Conservation (phyloP, 2,797 vertebrate species). For the Ptychobarbus kaznakovi region DNA sequence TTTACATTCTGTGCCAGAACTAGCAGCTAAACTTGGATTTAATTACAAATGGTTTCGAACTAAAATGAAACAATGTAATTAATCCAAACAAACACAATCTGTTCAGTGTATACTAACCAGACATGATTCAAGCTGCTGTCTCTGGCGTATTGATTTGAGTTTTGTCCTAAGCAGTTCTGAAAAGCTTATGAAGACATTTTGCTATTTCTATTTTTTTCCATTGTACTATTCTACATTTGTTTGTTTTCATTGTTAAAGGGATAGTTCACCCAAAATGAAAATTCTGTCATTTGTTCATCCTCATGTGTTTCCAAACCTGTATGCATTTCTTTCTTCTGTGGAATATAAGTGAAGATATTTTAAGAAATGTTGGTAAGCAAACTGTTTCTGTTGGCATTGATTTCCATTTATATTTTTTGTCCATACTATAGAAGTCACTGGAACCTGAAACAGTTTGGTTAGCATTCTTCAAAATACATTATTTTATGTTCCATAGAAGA, state of each 20-base stretch:
- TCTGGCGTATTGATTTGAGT: not conserved
- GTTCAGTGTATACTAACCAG: not conserved
- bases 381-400: not conserved
- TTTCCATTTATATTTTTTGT: not conserved
- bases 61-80: not conserved
- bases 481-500: not conserved
- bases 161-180: not conserved
- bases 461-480: not conserved
- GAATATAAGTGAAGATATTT: not conserved
- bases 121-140: not conserved
- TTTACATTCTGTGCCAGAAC: not conserved
- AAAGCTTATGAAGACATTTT: not conserved
- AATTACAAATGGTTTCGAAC: not conserved
- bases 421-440: not conserved
- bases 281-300: not conserved
- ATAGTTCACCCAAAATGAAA: not conserved
- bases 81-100: not conserved
- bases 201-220: not conserved
- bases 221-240: not conserved
- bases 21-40: constrained; percentile 12
- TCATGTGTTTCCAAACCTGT: not conserved
- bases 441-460: not conserved
- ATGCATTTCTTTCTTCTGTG: not conserved
- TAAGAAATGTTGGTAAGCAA: not conserved
- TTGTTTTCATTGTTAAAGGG: not conserved